phyloP scores from a whole-genome alignment of 2,888 invertebrate species.

The Limenitis camilla region DNA sequence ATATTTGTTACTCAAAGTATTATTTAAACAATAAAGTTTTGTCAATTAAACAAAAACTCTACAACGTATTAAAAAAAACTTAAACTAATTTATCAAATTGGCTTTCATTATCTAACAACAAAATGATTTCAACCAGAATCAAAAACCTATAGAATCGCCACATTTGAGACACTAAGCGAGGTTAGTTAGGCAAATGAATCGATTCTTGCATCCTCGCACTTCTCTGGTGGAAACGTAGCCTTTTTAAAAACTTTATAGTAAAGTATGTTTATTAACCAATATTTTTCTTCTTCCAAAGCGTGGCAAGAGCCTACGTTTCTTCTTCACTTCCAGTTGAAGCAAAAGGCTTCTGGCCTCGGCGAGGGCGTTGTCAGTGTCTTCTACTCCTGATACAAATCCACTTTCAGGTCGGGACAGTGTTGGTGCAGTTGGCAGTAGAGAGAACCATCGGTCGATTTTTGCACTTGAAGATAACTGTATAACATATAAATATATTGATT shows the following conservation, averaged over 20 bases:
- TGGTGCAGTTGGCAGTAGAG: slow-evolving; percentile 75
- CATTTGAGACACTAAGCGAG: no score
- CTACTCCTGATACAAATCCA: slow-evolving; percentile 82
- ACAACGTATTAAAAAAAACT: no score
- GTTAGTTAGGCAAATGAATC: no score
- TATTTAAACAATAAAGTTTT: no score
- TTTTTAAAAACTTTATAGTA: slow-evolving; percentile 39
- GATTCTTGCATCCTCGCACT: no score
- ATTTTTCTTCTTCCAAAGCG: slow-evolving; percentile 83
- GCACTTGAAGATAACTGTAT: slow-evolving; percentile 82
- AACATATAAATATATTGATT: background rate
- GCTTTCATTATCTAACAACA: no score
- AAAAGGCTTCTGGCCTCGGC: slow-evolving; percentile 80
- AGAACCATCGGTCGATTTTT: slow-evolving; percentile 88
- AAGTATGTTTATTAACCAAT: slow-evolving; percentile 69
- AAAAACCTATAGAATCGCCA: no score
- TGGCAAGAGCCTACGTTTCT: slow-evolving; percentile 80
- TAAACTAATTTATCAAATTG: no score
- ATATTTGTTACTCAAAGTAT: no score
- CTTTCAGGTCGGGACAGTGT: slow-evolving; percentile 84
- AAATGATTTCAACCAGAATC: no score
- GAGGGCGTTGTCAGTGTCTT: slow-evolving; percentile 74
- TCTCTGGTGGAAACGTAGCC: slow-evolving; percentile 32
- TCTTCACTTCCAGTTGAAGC: slow-evolving; percentile 80
- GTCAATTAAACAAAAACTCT: no score